Conservation (phyloP, 2,113 vertebrate genomes). For the Connochaetes taurinus region DNA sequence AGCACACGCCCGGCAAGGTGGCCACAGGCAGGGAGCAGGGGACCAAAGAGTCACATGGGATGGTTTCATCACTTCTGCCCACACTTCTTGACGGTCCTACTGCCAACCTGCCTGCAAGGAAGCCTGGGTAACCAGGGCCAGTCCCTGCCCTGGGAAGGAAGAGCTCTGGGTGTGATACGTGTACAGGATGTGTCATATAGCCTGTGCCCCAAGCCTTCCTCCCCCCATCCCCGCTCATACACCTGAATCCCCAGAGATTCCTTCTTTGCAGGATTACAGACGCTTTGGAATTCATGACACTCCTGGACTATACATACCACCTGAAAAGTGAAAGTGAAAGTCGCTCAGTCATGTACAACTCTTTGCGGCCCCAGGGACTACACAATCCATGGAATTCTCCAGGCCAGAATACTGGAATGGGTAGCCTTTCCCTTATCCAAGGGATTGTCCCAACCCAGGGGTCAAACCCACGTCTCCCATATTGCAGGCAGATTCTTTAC, state of each 20-base stretch:
- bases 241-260: background rate
- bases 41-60: accelerated
- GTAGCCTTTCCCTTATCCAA: no score
- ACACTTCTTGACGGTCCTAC: background rate
- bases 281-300: background rate
- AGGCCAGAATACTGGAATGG: background rate
- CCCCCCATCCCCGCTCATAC: background rate
- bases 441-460: no score
- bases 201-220: background rate
- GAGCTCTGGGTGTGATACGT: background rate
- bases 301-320: background rate
- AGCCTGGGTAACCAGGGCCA: background rate
- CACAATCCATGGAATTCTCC: background rate
- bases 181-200: accelerated
- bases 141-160: background rate
- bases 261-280: background rate
- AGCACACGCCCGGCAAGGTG: accelerated
- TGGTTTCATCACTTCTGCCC: background rate
- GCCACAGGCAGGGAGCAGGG: background rate
- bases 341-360: background rate
- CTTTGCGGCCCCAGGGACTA: background rate
- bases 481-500: no score
- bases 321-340: background rate
- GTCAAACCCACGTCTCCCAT: no score
- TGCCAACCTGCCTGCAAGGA: background rate